These are phyloP conservation scores for Cecidostiba fungosa DNA, from an alignment of 2,888 invertebrate species.

Conservation along the genomic window DNA sequence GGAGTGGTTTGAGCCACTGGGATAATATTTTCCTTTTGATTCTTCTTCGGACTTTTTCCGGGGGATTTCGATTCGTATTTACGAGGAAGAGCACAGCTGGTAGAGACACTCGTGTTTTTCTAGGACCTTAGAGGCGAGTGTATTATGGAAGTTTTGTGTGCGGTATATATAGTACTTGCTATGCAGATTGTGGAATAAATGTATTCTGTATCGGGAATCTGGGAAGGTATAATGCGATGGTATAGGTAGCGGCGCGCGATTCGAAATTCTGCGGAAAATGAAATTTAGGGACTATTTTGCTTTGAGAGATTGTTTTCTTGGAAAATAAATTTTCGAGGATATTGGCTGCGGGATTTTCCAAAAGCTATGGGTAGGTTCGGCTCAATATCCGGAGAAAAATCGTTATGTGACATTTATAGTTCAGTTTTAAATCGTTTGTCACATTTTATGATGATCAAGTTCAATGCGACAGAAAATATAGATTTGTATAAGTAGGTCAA, in stretches of 20 bases:
- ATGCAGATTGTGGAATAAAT: constrained; percentile 53
- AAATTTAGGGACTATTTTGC: constrained; percentile 6
- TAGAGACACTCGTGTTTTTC: constrained; percentile 20
- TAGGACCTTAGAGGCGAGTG: background rate
- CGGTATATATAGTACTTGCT: constrained; percentile 12
- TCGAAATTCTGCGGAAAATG: constrained; percentile 17
- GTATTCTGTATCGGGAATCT: constrained; percentile 26
- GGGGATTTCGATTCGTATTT: constrained; percentile 23
- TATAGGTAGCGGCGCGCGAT: background rate
- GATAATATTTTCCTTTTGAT: constrained; percentile 61
- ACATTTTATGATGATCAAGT: background rate
- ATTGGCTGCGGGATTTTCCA: background rate
- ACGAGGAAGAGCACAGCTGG: constrained; percentile 41
- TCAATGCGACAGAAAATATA: no score
- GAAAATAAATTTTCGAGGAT: constrained; percentile 7
- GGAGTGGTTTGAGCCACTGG: constrained; percentile 53
- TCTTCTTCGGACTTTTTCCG: constrained; percentile 27
- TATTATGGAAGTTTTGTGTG: background rate
- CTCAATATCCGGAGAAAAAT: background rate
- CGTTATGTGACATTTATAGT: background rate
- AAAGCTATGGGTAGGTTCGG: no score
- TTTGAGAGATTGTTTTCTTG: constrained; percentile 26
- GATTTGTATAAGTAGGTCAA: no score
- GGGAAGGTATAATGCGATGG: background rate
- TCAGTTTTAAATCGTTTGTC: background rate